A percentile compares a stretch with the other conserved stretches of the same genome.
Evolutionary conservation across 2,113 vertebrate species (phyloP).

Genomic region (Andinoacara biseriatus): DNA sequence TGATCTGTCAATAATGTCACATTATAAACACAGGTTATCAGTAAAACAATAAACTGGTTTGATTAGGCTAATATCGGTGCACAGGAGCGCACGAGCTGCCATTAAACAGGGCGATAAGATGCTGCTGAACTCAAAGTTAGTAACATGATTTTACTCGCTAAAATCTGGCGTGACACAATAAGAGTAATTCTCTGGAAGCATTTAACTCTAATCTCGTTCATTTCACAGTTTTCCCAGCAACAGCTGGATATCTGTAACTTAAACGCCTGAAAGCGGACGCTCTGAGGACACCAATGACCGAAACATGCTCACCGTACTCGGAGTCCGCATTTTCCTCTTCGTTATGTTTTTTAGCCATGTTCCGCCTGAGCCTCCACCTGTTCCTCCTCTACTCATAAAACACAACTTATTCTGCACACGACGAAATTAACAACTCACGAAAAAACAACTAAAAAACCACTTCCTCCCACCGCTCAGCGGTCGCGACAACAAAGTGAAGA

Average conservation of each 20-base stretch:
- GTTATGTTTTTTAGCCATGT: constrained; percentile 70
- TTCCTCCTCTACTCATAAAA: background rate
- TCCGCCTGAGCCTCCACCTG: background rate
- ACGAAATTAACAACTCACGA: background rate
- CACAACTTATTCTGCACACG: background rate
- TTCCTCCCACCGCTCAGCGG: too few species aligned
- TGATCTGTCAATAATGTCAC: background rate
- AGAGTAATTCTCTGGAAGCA: background rate
- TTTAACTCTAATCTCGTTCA: background rate
- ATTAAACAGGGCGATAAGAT: background rate
- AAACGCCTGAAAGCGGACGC: background rate
- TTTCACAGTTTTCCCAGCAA: background rate
- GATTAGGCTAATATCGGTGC: background rate
- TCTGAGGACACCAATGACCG: background rate
- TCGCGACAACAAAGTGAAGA: background rate
- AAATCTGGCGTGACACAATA: too few species aligned
- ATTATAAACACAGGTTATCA: background rate
- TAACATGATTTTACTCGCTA: too few species aligned
- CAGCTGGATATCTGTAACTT: background rate
- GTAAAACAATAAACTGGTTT: background rate
- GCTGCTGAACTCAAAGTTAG: background rate
- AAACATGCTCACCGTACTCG: constrained; percentile 75
- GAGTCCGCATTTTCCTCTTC: constrained; percentile 52
- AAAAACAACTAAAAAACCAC: background rate
- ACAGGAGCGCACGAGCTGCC: background rate